Evolutionary conservation across 2,888 invertebrate genomes (phyloP).

Genomic region (Lymantria dispar): DNA sequence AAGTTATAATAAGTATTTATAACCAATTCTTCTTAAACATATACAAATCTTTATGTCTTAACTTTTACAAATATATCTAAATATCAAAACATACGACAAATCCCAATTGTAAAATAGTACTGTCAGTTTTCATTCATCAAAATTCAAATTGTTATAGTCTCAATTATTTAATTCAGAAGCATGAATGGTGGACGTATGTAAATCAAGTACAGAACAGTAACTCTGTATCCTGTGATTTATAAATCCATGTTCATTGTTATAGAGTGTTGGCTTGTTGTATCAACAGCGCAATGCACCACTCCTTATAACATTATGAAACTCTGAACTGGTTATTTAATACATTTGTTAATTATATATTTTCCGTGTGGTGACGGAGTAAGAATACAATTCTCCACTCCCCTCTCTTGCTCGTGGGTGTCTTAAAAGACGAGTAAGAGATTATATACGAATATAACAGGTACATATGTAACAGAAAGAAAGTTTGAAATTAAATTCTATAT

Average conservation of each 20-base stretch:
- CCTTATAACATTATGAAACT: not conserved
- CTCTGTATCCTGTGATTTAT: conserved; percentile 3
- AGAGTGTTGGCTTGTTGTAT: conserved; percentile 4
- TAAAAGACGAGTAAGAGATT: too few relatives aligned
- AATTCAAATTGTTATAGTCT: conserved; percentile 39
- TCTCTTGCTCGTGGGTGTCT: too few relatives aligned
- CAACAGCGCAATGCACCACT: conserved; percentile 21
- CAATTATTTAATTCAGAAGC: conserved; percentile 40
- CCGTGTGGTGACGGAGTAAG: too few relatives aligned
- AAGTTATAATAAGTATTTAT: too few relatives aligned
- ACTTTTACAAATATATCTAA: too few relatives aligned
- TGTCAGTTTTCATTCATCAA: conserved; percentile 52
- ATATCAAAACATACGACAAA: not conserved
- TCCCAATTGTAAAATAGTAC: conserved; percentile 21
- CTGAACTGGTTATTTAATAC: not conserved
- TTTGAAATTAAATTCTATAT: too few relatives aligned
- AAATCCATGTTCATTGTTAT: conserved; percentile 1
- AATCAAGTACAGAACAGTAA: not conserved
- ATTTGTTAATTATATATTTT: too few relatives aligned
- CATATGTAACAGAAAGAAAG: too few relatives aligned
- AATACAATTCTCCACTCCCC: too few relatives aligned
- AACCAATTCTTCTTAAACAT: too few relatives aligned
- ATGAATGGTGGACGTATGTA: conserved; percentile 22
- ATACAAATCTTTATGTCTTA: too few relatives aligned
- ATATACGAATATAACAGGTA: too few relatives aligned